Conservation (phyloP, 2,888 invertebrate genomes). For the Drosophila phalerata region DNA sequence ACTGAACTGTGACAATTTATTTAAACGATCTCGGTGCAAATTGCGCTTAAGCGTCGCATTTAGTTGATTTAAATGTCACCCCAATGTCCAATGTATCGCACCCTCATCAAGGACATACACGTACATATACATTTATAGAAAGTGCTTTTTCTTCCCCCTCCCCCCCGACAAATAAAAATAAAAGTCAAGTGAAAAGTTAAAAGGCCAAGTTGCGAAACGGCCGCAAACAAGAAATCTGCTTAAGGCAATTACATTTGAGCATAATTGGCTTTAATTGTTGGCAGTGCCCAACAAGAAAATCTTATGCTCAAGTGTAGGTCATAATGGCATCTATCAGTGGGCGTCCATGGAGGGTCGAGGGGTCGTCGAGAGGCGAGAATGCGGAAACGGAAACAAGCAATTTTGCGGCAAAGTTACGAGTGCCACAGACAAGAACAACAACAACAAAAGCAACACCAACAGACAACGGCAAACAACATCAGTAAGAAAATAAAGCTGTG, state of each 20-base stretch:
- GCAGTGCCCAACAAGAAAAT: conserved; percentile 59
- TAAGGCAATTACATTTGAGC: conserved; percentile 83
- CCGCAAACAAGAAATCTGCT: conserved; percentile 68
- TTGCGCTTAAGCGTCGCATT: conserved; percentile 57
- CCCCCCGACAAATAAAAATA: neutral
- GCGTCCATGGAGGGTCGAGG: conserved; percentile 44
- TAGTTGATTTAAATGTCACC: conserved; percentile 57
- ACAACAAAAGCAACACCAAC: conserved; percentile 25
- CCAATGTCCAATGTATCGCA: conserved; percentile 13
- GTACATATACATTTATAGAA: conserved; percentile 5
- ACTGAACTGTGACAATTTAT: conserved; percentile 75
- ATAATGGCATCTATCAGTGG: conserved; percentile 83
- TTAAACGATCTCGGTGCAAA: conserved; percentile 67
- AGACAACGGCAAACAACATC: conserved; percentile 30
- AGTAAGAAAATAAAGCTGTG: conserved; percentile 56
- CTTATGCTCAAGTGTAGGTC: conserved; percentile 73
- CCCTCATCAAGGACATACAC: conserved; percentile 5
- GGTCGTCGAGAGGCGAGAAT: conserved; percentile 53
- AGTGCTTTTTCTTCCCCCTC: conserved; percentile 14
- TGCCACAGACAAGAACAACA: conserved; percentile 60
- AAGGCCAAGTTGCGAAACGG: conserved; percentile 33
- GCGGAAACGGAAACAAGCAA: conserved; percentile 84
- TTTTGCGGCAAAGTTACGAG: conserved; percentile 82
- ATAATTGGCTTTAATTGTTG: conserved; percentile 84
- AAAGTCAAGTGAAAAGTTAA: conserved; percentile 29